A percentile compares a stretch with the other conserved stretches of the same genome.
Conservation (phyloP, 2,113 vertebrate species). For the Gymnorhina tibicen region DNA sequence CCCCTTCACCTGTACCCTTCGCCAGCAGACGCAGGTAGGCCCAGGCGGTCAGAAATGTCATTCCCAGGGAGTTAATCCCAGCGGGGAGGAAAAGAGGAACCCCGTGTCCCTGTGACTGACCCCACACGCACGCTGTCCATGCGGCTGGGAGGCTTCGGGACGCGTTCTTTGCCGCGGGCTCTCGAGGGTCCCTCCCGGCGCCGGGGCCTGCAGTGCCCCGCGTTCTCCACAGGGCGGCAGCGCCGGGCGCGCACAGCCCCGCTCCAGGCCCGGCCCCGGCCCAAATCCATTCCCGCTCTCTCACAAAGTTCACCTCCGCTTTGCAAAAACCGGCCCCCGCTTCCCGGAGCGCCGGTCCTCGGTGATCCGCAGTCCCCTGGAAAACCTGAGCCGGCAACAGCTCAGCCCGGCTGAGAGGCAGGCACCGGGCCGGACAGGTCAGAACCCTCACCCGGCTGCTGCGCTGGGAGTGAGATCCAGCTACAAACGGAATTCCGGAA, state of each 20-base stretch:
- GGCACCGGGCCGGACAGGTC: neutral
- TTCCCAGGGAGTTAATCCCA: neutral
- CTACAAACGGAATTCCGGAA: fast-evolving
- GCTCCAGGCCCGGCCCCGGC: neutral
- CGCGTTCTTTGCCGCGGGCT: fast-evolving
- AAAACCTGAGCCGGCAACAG: neutral
- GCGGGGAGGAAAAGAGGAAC: neutral
- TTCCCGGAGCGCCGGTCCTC: fast-evolving
- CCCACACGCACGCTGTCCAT: fast-evolving
- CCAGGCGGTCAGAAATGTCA: neutral
- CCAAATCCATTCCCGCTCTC: fast-evolving
- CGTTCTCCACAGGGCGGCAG: neutral
- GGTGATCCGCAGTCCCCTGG: neutral
- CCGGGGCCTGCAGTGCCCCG: neutral
- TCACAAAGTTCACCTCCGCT: fast-evolving
- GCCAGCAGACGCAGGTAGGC: neutral
- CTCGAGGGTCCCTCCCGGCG: fast-evolving
- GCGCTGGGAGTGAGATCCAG: neutral
- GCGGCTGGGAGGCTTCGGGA: fast-evolving
- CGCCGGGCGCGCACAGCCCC: neutral
- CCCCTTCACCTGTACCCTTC: neutral
- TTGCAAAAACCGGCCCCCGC: fast-evolving
- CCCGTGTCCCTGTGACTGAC: fast-evolving
- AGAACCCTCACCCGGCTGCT: neutral
- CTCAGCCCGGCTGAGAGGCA: too few species aligned